Conservation (phyloP, 1,140 invertebrate genomes). For the Habropoda laboriosa region DNA sequence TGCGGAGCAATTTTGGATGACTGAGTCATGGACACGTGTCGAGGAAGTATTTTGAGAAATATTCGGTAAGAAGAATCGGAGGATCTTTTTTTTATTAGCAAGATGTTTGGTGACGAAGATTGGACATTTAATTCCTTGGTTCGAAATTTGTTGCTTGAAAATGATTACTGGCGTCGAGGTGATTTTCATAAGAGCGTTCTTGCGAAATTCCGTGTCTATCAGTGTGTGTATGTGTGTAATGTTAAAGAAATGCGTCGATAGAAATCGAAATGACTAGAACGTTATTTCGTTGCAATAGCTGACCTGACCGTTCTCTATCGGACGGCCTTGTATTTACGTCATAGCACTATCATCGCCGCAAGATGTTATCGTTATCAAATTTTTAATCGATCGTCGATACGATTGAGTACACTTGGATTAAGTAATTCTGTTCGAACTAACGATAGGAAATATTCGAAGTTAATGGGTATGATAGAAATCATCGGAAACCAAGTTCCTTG, state of each 20-base stretch:
- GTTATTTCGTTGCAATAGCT: background rate
- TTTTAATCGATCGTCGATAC: slow-evolving; percentile 12
- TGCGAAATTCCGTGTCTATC: background rate
- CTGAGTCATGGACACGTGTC: too few relatives aligned
- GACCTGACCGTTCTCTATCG: background rate
- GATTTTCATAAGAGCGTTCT: background rate
- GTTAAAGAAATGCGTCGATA: background rate
- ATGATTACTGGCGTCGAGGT: background rate
- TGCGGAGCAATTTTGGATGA: too few relatives aligned
- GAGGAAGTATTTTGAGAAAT: background rate
- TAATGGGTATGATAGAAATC: background rate
- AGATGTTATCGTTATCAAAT: slow-evolving; percentile 28
- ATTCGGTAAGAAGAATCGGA: too few relatives aligned
- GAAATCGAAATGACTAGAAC: background rate
- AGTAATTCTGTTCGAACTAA: background rate
- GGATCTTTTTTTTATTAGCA: too few relatives aligned
- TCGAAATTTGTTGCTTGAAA: background rate
- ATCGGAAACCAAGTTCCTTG: too few relatives aligned
- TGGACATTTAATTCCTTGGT: too few relatives aligned
- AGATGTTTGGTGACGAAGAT: too few relatives aligned
- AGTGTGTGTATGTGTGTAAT: too few relatives aligned
- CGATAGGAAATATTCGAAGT: background rate
- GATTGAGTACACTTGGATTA: background rate
- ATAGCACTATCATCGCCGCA: background rate
- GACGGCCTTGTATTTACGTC: background rate